A percentile compares a stretch with the other conserved stretches of the same genome.
phyloP scores from a whole-genome alignment of 2,797 vertebrate genomes.

The Orientallactaga sibirica region DNA sequence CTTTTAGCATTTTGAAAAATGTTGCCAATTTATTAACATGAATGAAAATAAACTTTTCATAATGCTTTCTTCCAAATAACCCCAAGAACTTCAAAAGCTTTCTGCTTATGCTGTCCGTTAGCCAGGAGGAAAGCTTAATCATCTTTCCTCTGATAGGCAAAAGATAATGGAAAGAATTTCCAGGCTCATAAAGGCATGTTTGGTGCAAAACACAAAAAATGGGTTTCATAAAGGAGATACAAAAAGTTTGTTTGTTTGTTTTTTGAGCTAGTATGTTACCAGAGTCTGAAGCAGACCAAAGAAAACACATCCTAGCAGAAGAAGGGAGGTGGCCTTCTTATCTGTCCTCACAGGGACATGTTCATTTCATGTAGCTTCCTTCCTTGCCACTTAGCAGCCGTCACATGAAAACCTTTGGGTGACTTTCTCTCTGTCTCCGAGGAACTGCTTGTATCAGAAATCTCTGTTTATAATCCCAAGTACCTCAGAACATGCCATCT shows the following conservation, averaged over 20 bases:
- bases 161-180: slow-evolving; percentile 9
- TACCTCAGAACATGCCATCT: slow-evolving; percentile 79
- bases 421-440: slow-evolving; percentile 71
- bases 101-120: background rate
- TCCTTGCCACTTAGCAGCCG: slow-evolving; percentile 21
- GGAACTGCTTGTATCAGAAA: slow-evolving; percentile 74
- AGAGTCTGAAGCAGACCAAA: slow-evolving; percentile 46
- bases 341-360: background rate
- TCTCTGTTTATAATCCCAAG: slow-evolving; percentile 71
- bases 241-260: background rate
- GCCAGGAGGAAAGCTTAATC: slow-evolving; percentile 26
- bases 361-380: background rate
- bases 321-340: background rate
- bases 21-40: slow-evolving; percentile 39
- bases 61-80: slow-evolving; percentile 46
- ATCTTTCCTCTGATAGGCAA: slow-evolving; percentile 41
- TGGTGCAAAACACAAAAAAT: slow-evolving; percentile 47
- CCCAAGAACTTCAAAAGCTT: slow-evolving; percentile 37
- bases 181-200: slow-evolving; percentile 23
- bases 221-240: slow-evolving; percentile 54
- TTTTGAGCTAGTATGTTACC: slow-evolving; percentile 10
- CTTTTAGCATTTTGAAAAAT: slow-evolving; percentile 62
- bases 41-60: slow-evolving; percentile 57
- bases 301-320: slow-evolving; percentile 49
- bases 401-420: slow-evolving; percentile 36